Conservation (phyloP, 2,888 invertebrate genomes). For the Andrena marginata region DNA sequence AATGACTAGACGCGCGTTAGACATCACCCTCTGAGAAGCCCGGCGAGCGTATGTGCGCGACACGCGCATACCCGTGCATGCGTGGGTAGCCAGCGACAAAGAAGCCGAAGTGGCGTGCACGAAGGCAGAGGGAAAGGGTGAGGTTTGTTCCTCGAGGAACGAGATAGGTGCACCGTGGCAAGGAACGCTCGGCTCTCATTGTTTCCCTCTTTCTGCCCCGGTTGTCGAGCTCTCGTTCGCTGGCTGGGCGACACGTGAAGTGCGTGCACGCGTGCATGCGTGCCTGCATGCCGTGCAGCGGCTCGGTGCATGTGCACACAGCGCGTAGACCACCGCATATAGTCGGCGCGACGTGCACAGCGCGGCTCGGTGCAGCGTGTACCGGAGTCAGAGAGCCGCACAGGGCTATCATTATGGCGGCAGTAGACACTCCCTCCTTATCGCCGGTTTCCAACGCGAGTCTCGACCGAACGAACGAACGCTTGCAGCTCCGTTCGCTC, state of each 20-base stretch:
- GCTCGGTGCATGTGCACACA: slow-evolving; percentile 56
- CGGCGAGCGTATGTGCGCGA: neutral
- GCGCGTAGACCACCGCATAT: slow-evolving; percentile 44
- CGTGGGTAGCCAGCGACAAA: slow-evolving; percentile 24
- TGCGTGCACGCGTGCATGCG: slow-evolving; percentile 61
- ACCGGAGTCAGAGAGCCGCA: slow-evolving; percentile 78
- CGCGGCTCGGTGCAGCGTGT: slow-evolving; percentile 18
- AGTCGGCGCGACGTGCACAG: slow-evolving; percentile 50
- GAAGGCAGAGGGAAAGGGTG: slow-evolving; percentile 43
- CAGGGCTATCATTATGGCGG: slow-evolving; percentile 84
- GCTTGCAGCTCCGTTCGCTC: slow-evolving; percentile 71
- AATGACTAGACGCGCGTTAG: too few species aligned
- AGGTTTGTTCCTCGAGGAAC: slow-evolving; percentile 30
- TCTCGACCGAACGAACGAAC: slow-evolving; percentile 68
- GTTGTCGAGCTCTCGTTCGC: slow-evolving; percentile 15
- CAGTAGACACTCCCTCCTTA: slow-evolving; percentile 85
- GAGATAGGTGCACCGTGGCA: slow-evolving; percentile 20
- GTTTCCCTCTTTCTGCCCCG: slow-evolving; percentile 47
- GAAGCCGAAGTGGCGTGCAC: slow-evolving; percentile 46
- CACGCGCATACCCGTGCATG: slow-evolving; percentile 13
- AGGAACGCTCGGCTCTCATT: slow-evolving; percentile 52
- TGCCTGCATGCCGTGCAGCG: slow-evolving; percentile 49
- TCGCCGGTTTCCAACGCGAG: slow-evolving; percentile 83
- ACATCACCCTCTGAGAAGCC: neutral
- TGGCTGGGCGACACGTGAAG: slow-evolving; percentile 64